These are phyloP conservation scores for Zaprionus obscuricornis DNA, from an alignment of 2,888 invertebrate genomes.

Conservation along the genomic window DNA sequence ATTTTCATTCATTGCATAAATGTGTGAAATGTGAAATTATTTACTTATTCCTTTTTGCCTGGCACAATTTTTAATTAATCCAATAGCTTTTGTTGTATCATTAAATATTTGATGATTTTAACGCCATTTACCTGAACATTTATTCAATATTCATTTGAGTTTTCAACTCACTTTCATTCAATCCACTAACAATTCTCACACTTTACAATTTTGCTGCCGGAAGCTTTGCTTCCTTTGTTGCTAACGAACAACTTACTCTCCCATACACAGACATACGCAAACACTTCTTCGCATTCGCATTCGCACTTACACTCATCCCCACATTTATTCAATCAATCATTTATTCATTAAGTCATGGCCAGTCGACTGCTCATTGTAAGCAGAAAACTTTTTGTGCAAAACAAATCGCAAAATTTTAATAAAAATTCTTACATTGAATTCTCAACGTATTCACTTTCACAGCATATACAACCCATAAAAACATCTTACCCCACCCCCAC, in stretches of 20 bases:
- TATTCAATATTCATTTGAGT: conserved; percentile 30
- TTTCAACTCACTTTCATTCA: conserved; percentile 24
- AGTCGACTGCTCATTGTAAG: conserved; percentile 18
- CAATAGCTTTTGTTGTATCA: background rate
- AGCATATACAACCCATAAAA: conserved; percentile 36
- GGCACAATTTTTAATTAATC: background rate
- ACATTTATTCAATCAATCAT: conserved; percentile 46
- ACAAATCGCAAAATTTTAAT: conserved; percentile 69
- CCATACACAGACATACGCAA: background rate
- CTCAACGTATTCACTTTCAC: conserved; percentile 11
- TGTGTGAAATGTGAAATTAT: conserved; percentile 2
- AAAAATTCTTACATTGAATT: conserved; percentile 73
- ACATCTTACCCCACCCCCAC: background rate
- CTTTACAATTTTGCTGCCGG: conserved; percentile 37
- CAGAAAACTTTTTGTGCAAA: conserved; percentile 54
- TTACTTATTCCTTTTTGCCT: conserved; percentile 2
- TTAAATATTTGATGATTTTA: conserved; percentile 14
- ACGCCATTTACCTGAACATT: conserved; percentile 31
- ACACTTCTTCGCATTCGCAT: background rate
- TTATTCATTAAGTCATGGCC: conserved; percentile 56
- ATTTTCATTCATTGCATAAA: too few relatives aligned
- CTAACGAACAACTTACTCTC: background rate
- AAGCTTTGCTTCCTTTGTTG: conserved; percentile 23
- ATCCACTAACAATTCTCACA: conserved; percentile 27
- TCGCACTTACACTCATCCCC: conserved; percentile 12